Base-by-base conservation (phyloP, 2,113 vertebrate species). In the Myotis yumanensis region DNA sequence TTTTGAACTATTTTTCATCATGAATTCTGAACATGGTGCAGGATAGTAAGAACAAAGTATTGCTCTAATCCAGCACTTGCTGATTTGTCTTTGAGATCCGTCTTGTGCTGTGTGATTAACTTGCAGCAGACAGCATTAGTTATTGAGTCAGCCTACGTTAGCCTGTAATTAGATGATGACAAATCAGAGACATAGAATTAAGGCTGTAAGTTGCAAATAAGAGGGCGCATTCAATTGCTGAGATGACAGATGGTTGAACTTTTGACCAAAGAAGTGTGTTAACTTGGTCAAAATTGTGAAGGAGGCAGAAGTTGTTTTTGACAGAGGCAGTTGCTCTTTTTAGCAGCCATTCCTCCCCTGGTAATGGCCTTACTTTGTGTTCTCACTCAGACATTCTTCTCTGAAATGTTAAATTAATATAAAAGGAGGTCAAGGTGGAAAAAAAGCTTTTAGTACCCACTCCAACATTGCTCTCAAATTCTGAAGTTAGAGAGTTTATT, bases 91-190 rank as follows among this genome's bases (percentile, higher is more conserved):
- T 97, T 93, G 94, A 96, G 73, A 82, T 96, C 82, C 43, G 0
- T 84, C 57, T 64, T 88, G 81, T 96, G 95, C 89, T 95, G 93
- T 97, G 81, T 97, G 97, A 98, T 97, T 96, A 98, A 97, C 93
- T 98, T 97, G 68, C 95, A 97, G 97, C 96, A 97, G 95, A 97
- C 95, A 97, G 92, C 90, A 96, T 97, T 98, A 95, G 96, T 97
- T 98, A 97, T 86, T 95, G 95, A 98, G 94, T 97, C 96, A 97
- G 82, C 94, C 95, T 96, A 93, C 97, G 98, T 97, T 97, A 97
- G 93, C 93, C 90, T 90, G 81, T 98, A 98, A 98, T 98, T 98
- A 97, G 96, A 96, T 97, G 95, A 97, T 97, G 97, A 97, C 98
- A 98, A 98, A 98, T 96, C 96, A 59, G 17, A 97, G 97, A 96